These are phyloP conservation scores for Cephonodes hylas DNA, from an alignment of 2,888 invertebrate species.

Conservation along the genomic window DNA sequence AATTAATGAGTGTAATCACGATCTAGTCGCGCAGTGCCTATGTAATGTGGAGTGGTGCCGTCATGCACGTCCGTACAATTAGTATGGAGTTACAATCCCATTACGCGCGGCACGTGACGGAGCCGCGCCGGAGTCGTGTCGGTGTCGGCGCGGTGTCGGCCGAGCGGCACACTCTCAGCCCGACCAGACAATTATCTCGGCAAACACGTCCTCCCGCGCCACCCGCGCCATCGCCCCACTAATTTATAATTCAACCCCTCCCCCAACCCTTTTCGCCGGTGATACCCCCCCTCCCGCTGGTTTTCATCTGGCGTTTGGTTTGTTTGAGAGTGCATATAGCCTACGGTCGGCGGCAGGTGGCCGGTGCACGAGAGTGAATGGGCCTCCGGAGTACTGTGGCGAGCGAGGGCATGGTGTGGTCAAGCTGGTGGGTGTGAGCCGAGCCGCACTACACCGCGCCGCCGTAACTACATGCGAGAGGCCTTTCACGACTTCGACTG, in stretches of 20 bases:
- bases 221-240: conserved; percentile 1
- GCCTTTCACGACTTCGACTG: neutral
- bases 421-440: neutral
- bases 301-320: neutral
- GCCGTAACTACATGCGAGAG: neutral
- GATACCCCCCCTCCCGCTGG: neutral
- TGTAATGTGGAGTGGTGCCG: neutral
- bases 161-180: conserved; percentile 11
- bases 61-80: conserved; percentile 1
- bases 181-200: conserved; percentile 30
- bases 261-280: neutral
- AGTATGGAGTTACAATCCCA: conserved; percentile 10
- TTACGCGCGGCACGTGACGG: neutral
- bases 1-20: too few relatives aligned
- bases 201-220: conserved; percentile 23
- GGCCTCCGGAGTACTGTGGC: neutral
- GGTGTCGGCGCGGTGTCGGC: neutral
- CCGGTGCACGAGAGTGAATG: neutral
- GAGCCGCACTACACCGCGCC: too few relatives aligned
- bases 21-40: neutral
- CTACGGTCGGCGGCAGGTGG: neutral
- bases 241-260: conserved; percentile 29
- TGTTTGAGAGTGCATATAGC: neutral
- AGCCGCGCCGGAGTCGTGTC: neutral
- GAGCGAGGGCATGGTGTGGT: neutral